Conservation (phyloP, 2,113 vertebrate genomes). For the Numida meleagris region DNA sequence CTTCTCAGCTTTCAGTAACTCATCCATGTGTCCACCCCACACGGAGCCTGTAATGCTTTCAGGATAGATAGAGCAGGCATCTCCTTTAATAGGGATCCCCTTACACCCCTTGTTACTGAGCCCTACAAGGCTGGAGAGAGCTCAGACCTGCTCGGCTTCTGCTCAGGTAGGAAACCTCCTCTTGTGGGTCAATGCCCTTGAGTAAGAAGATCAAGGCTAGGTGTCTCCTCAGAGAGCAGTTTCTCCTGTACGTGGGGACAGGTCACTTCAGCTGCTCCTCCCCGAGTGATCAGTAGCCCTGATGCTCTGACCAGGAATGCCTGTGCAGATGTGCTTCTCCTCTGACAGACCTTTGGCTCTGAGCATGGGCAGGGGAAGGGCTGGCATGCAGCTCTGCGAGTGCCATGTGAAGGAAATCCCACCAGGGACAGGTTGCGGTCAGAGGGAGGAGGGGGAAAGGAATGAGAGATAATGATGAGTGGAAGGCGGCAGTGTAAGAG, state of each 20-base stretch:
- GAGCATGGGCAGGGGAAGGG: neutral
- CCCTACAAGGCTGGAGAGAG: neutral
- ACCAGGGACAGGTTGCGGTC: rapidly evolving
- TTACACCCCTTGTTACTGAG: neutral
- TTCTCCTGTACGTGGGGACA: neutral
- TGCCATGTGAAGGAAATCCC: neutral
- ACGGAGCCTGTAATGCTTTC: neutral
- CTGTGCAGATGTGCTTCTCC: neutral
- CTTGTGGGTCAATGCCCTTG: rapidly evolving
- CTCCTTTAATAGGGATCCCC: neutral
- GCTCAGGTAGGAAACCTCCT: neutral
- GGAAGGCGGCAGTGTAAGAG: neutral
- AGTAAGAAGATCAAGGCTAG: neutral
- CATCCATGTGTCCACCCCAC: neutral
- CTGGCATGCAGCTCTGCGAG: neutral
- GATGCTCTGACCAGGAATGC: neutral
- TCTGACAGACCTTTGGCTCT: neutral
- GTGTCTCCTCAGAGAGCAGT: neutral
- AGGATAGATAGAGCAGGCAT: neutral
- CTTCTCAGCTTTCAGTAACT: neutral
- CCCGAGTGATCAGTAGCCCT: rapidly evolving
- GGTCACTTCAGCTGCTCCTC: neutral
- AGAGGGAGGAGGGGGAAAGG: neutral
- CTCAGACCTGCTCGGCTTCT: neutral
- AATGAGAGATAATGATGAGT: neutral